Evolutionary conservation across 2,888 invertebrate species (phyloP).

Genomic region (Philereme transversata): DNA sequence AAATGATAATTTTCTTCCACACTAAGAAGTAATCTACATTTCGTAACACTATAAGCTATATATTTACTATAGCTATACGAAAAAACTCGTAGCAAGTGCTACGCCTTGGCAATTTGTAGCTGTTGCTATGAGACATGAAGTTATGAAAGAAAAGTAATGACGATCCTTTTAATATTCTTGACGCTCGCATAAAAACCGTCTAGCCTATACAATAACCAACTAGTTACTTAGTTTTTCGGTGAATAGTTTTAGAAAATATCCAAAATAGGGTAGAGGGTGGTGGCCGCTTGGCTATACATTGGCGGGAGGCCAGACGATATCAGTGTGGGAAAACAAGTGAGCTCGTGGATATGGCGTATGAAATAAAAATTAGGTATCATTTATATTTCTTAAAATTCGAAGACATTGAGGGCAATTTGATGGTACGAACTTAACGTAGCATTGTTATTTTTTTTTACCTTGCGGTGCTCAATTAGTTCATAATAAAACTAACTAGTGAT

Average conservation of each 20-base stretch:
- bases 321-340: slow-evolving; percentile 5
- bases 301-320: slow-evolving; percentile 35
- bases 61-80: no score
- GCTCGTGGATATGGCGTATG: slow-evolving; percentile 22
- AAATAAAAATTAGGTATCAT: no score
- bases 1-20: no score
- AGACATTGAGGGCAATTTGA: no score
- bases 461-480: no score
- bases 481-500: no score
- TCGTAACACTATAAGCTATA: no score
- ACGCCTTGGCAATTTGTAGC: slow-evolving; percentile 10
- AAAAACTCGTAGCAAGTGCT: not conserved
- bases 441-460: no score
- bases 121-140: slow-evolving; percentile 15
- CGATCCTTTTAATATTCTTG: slow-evolving; percentile 23
- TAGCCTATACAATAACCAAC: slow-evolving; percentile 20
- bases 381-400: no score
- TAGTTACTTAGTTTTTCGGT: slow-evolving; percentile 24
- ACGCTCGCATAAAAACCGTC: slow-evolving; percentile 18
- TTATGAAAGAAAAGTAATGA: slow-evolving; percentile 14
- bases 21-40: no score
- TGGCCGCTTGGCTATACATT: slow-evolving; percentile 32
- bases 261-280: slow-evolving; percentile 26
- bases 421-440: no score
- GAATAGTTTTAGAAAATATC: slow-evolving; percentile 30